Evolutionary conservation across 2,888 invertebrate species (phyloP).

Genomic region (Tubulanus polymorphus): DNA sequence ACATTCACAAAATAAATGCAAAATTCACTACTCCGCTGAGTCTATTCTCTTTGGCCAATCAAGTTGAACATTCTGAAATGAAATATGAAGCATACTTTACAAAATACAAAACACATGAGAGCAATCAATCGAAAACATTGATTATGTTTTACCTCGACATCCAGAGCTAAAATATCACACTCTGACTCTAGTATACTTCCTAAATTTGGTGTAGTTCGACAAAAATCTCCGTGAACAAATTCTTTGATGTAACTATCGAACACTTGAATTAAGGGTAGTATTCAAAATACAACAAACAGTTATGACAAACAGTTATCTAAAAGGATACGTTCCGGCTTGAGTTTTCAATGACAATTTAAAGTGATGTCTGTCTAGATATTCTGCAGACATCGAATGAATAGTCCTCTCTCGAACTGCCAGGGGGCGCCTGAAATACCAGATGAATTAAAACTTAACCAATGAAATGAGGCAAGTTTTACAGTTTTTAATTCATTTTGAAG

Average conservation of each 20-base stretch:
- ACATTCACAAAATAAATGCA: too few species aligned
- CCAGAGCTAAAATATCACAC: slow-evolving; percentile 83
- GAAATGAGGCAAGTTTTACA: background rate
- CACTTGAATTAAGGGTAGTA: background rate
- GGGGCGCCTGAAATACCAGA: slow-evolving; percentile 58
- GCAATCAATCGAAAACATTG: too few species aligned
- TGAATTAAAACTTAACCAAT: background rate
- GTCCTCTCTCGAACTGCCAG: slow-evolving; percentile 66
- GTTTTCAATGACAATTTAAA: slow-evolving; percentile 70
- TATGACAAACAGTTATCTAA: background rate
- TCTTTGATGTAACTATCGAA: slow-evolving; percentile 79
- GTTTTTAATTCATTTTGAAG: background rate
- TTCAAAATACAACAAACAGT: background rate
- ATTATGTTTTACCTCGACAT: slow-evolving; percentile 62
- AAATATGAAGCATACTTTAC: background rate
- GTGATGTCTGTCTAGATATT: slow-evolving; percentile 54
- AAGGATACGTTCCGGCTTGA: slow-evolving; percentile 75
- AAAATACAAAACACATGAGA: background rate
- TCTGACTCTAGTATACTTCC: slow-evolving; percentile 65
- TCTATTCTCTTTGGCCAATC: background rate
- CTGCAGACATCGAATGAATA: slow-evolving; percentile 64
- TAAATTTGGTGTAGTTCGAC: slow-evolving; percentile 77
- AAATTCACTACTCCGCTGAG: too few species aligned
- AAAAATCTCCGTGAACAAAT: slow-evolving; percentile 94
- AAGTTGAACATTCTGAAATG: background rate